Conservation (phyloP, 2,888 invertebrate genomes). For the Dryomyza anilis region DNA sequence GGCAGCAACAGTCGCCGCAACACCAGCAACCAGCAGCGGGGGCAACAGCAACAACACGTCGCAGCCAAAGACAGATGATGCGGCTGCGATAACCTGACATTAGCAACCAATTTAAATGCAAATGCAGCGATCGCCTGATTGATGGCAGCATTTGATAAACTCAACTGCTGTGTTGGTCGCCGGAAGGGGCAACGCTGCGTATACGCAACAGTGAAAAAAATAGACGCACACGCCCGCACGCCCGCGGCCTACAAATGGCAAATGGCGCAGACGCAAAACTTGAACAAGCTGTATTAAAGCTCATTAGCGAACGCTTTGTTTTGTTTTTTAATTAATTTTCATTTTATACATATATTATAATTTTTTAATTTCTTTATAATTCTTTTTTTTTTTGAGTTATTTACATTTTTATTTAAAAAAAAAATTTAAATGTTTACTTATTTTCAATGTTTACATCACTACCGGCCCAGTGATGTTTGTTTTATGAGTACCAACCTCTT, state of each 20-base stretch:
- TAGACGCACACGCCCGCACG: no score
- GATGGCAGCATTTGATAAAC: slow-evolving; percentile 55
- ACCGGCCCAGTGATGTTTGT: no score
- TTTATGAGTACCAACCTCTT: no score
- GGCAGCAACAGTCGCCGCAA: slow-evolving; percentile 3
- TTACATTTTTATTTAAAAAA: neutral
- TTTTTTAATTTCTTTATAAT: neutral
- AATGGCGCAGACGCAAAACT: neutral
- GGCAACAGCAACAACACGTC: neutral
- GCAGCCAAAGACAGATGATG: slow-evolving; percentile 50
- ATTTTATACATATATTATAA: no score
- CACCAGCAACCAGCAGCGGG: neutral
- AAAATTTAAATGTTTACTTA: no score
- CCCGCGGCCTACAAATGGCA: neutral
- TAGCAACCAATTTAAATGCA: slow-evolving; percentile 62
- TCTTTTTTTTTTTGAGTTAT: neutral
- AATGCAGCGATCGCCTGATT: slow-evolving; percentile 54
- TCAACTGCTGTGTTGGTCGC: slow-evolving; percentile 36
- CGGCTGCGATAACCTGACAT: slow-evolving; percentile 59
- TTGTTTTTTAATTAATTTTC: no score
- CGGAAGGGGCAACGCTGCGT: slow-evolving; percentile 3
- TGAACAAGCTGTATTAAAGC: slow-evolving; percentile 25
- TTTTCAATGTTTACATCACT: no score
- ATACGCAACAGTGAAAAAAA: slow-evolving; percentile 10
- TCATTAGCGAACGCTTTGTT: slow-evolving; percentile 25